These are phyloP conservation scores for Poecilia picta DNA, from an alignment of 2,797 vertebrate species.

Conservation along the genomic window DNA sequence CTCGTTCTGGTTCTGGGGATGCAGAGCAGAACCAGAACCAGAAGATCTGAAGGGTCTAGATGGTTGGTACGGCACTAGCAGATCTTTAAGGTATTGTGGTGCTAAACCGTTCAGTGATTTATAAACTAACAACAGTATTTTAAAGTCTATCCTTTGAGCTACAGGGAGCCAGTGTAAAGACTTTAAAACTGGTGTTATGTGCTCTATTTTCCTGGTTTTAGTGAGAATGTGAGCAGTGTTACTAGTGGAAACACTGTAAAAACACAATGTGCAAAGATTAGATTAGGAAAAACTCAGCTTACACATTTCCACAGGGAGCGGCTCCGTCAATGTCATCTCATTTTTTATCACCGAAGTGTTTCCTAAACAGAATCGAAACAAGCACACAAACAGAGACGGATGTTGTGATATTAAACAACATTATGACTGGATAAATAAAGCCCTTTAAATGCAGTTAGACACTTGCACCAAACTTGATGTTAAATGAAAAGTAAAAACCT, in stretches of 20 bases:
- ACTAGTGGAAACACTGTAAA: neutral
- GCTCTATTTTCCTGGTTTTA: no score
- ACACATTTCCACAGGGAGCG: constrained; percentile 82
- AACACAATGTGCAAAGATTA: accelerated
- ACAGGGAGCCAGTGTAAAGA: no score
- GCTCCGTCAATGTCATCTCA: constrained; percentile 74
- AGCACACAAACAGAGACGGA: neutral
- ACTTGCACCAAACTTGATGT: neutral
- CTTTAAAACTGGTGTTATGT: no score
- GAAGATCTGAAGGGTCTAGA: no score
- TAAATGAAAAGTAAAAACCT: neutral
- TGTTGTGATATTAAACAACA: constrained; percentile 1
- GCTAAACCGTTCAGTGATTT: no score
- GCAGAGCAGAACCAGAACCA: no score
- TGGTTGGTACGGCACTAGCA: no score
- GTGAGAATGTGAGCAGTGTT: no score
- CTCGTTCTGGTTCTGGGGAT: no score
- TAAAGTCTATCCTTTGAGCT: no score
- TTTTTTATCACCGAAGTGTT: constrained; percentile 62
- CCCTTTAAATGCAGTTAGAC: neutral
- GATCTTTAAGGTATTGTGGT: no score
- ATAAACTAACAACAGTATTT: no score
- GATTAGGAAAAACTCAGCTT: constrained; percentile 21
- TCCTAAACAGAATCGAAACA: constrained; percentile 44
- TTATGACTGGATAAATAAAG: neutral